Percentiles rank a stretch among this genome's conserved stretches.
Conservation (phyloP, 2,888 invertebrate species). For the Patella pellucida region DNA sequence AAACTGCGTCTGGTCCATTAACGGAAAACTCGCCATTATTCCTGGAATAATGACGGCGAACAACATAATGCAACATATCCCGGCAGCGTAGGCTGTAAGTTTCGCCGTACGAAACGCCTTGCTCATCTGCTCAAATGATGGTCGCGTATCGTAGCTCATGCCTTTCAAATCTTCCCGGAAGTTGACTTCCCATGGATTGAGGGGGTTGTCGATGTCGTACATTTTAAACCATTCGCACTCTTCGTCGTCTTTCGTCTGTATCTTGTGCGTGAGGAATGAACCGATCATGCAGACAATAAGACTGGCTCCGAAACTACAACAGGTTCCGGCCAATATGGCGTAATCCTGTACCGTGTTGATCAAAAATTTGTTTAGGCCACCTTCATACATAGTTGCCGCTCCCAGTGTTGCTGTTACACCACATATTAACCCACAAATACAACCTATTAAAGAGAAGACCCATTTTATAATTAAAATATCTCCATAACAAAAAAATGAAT, state of each 20-base stretch:
- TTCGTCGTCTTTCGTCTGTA: slow-evolving; percentile 45
- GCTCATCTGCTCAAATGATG: slow-evolving; percentile 61
- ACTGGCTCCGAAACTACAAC: slow-evolving; percentile 57
- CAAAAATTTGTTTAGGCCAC: slow-evolving; percentile 54
- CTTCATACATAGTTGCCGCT: slow-evolving; percentile 55
- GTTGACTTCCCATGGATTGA: slow-evolving; percentile 63
- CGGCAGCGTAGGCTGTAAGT: slow-evolving; percentile 57
- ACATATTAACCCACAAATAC: slow-evolving; percentile 51
- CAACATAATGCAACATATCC: slow-evolving; percentile 49
- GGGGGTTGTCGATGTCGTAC: slow-evolving; percentile 63
- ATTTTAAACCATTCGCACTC: slow-evolving; percentile 63
- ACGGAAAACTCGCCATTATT: slow-evolving; percentile 59
- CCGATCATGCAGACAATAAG: slow-evolving; percentile 52
- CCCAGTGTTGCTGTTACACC: slow-evolving; percentile 54
- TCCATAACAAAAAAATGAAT: no score
- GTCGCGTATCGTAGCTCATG: slow-evolving; percentile 55
- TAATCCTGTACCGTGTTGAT: slow-evolving; percentile 61
- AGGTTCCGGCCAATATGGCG: slow-evolving; percentile 59
- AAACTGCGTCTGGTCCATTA: slow-evolving; percentile 57
- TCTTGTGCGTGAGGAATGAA: slow-evolving; percentile 55
- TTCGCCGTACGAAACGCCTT: slow-evolving; percentile 54
- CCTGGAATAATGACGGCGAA: slow-evolving; percentile 59
- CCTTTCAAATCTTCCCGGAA: slow-evolving; percentile 59
- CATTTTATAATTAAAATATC: no score
- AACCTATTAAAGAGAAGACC: slow-evolving; percentile 37